Percentiles rank a stretch among this genome's conserved stretches.
Conservation (phyloP, 1,140 invertebrate genomes). For the Agrypnia vestita region DNA sequence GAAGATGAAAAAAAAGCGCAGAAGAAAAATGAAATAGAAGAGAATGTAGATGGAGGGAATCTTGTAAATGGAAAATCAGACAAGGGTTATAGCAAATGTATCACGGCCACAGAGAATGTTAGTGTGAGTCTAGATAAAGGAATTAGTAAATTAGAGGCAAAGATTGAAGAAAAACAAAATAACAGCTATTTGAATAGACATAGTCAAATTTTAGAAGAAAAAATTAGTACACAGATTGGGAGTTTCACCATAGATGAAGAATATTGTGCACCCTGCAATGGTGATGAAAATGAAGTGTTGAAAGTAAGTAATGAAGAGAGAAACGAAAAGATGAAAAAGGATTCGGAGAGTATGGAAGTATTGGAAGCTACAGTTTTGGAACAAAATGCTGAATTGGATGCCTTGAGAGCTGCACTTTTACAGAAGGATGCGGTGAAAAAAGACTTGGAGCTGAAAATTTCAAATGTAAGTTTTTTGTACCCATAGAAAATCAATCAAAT, state of each 20-base stretch:
- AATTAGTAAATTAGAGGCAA: too few species aligned
- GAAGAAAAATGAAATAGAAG: too few species aligned
- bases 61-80: too few species aligned
- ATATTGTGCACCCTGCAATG: not conserved
- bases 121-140: too few species aligned
- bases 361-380: conserved; percentile 49
- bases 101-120: too few species aligned
- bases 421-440: conserved; percentile 68
- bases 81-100: too few species aligned
- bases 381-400: conserved; percentile 46
- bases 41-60: too few species aligned
- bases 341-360: not conserved
- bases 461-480: conserved; percentile 65
- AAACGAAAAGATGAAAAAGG: not conserved
- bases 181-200: not conserved
- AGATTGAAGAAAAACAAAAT: not conserved
- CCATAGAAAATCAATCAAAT: too few species aligned
- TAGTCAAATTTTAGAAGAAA: not conserved
- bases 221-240: not conserved
- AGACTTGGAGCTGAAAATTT: conserved; percentile 67
- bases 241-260: conserved; percentile 9
- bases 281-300: not conserved
- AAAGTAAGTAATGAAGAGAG: not conserved
- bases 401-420: conserved; percentile 63
- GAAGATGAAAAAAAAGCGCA: too few species aligned